These are phyloP conservation scores for Siniperca undulata DNA, from an alignment of 2,797 vertebrate genomes.

Conservation along the genomic window DNA sequence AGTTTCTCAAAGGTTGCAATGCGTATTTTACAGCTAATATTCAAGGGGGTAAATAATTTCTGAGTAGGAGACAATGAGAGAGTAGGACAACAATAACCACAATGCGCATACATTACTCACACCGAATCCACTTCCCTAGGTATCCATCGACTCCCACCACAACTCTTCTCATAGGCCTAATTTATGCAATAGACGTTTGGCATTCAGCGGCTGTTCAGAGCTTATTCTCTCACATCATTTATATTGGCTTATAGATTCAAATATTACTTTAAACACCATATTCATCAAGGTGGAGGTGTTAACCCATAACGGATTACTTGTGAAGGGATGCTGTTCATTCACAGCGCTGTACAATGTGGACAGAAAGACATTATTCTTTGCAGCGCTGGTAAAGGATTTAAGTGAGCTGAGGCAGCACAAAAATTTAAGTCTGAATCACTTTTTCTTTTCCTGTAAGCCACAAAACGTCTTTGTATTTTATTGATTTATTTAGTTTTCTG, in stretches of 20 bases:
- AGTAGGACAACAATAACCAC: slow-evolving; percentile 64
- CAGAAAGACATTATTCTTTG: slow-evolving; percentile 44
- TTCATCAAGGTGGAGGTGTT: slow-evolving; percentile 59
- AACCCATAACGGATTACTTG: slow-evolving; percentile 49
- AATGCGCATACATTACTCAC: slow-evolving; percentile 64
- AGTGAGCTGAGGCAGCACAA: slow-evolving; percentile 8
- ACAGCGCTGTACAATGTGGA: slow-evolving; percentile 7
- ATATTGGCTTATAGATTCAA: slow-evolving; percentile 59
- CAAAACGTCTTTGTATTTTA: neutral
- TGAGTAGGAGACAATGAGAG: slow-evolving; percentile 66
- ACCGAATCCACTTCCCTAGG: slow-evolving; percentile 46
- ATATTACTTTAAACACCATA: slow-evolving; percentile 61
- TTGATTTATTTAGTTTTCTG: neutral
- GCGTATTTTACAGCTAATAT: slow-evolving; percentile 76
- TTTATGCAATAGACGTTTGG: slow-evolving; percentile 48
- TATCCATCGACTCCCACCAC: slow-evolving; percentile 52
- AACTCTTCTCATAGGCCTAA: slow-evolving; percentile 57
- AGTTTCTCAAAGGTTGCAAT: slow-evolving; percentile 77
- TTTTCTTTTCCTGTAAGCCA: slow-evolving; percentile 8
- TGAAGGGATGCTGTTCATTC: slow-evolving; percentile 43
- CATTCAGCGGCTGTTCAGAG: slow-evolving; percentile 42
- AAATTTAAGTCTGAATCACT: neutral
- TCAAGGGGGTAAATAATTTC: slow-evolving; percentile 71
- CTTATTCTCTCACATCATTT: slow-evolving; percentile 57
- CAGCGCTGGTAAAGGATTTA: slow-evolving; percentile 28